phyloP scores from a whole-genome alignment of 2,113 vertebrate species.

The Heterochromis multidens region DNA sequence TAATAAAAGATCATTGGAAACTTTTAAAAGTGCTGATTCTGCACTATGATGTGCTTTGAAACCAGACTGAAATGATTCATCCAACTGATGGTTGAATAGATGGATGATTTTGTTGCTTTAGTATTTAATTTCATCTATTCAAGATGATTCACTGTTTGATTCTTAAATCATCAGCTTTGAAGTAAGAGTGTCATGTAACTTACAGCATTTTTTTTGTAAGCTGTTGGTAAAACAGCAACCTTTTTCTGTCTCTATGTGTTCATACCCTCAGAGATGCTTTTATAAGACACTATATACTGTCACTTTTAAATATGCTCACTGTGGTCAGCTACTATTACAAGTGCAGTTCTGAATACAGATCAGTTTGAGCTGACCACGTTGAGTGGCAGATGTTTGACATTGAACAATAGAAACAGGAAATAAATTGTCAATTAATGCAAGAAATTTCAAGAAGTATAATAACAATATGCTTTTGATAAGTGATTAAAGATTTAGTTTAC shows the following conservation, averaged over 20 bases:
- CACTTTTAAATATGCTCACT: neutral
- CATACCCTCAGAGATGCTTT: neutral
- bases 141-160: fast-evolving
- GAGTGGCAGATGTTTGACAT: neutral
- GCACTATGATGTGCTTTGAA: neutral
- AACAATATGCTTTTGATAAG: neutral
- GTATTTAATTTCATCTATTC: neutral
- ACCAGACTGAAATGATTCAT: neutral
- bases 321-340: neutral
- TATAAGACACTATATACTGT: neutral
- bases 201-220: fast-evolving
- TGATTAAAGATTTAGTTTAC: neutral
- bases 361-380: fast-evolving
- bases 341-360: neutral
- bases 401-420: fast-evolving
- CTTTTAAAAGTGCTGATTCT: neutral
- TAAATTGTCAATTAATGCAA: neutral
- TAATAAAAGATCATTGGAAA: neutral
- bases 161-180: neutral
- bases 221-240: neutral
- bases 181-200: neutral
- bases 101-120: neutral
- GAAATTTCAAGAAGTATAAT: too few species aligned
- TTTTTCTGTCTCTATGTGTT: neutral
- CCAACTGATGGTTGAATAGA: neutral